Evolutionary conservation across 2,797 vertebrate species (phyloP).

Genomic region (Protonibea diacanthus): DNA sequence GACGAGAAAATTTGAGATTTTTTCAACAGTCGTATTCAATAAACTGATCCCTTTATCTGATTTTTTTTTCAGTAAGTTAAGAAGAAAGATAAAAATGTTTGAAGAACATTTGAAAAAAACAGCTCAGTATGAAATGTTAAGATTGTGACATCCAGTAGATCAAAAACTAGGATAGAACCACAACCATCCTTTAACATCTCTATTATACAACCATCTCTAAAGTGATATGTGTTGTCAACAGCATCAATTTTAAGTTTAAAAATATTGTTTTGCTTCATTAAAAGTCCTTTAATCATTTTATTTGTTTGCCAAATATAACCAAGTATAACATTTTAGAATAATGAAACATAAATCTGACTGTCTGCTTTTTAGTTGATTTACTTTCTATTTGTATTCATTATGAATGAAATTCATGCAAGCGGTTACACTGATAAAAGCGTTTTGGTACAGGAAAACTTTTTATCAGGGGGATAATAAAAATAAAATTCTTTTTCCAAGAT

Average conservation of each 20-base stretch:
- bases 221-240: not conserved
- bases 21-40: not conserved
- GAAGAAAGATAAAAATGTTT: not conserved
- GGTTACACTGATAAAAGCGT: not conserved
- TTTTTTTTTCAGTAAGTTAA: not conserved
- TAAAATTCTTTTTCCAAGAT: not conserved
- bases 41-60: not conserved
- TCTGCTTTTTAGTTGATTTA: not conserved
- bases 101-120: constrained; percentile 5
- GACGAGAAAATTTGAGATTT: constrained; percentile 28
- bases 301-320: not conserved
- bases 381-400: not conserved
- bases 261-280: not conserved
- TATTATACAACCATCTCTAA: not conserved
- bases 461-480: not conserved
- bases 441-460: not conserved
- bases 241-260: not conserved
- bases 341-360: not conserved
- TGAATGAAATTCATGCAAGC: not conserved
- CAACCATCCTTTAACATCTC: constrained; percentile 9
- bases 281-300: not conserved
- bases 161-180: not conserved
- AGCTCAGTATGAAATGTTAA: not conserved
- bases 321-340: not conserved
- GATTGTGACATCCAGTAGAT: not conserved